Evolutionary conservation across 2,797 vertebrate genomes (phyloP), one percentile per base, ranked within the genome.

Genomic region (Chloroceryle inda): DNA sequence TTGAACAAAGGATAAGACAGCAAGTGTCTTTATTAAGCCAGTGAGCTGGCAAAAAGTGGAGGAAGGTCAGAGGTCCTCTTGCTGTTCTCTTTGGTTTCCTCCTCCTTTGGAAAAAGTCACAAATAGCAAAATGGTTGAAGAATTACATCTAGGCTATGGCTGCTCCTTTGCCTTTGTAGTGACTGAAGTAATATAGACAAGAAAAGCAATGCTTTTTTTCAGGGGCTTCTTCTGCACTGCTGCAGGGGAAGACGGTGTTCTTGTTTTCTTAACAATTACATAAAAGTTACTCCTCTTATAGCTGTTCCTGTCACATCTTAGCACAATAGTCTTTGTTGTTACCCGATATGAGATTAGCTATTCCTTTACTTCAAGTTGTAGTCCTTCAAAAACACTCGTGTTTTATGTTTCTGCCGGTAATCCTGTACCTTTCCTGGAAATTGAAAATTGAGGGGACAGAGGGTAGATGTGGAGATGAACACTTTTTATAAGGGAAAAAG

Each of bases 1-100:
- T 76, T 66, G n/a, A 88, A 59, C 0, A 2, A 78, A 69, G 12
- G 15, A 13, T 63, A 53, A 59, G 38, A 78, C 2, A 72, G 4
- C 16, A 67, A 76, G 31, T 2, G 4, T 63, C 40, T 87, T 77
- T 71, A 67, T 85, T 68, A 64, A 50, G 26, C 9, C n/a, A 64
- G 18, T 67, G 75, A 88, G 38, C 23, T 37, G 47, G 33, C 76
- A 95, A 83, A 89, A 96, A n/a, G 5, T 31, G 26, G 55, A 85
- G 8, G n/a, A 63, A 90, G 76, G 79, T 85, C 66, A 92, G 66
- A 72, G 47, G 29, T 79, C 29, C 35, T 82, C 42, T 86, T 72
- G 22, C n/a, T 69, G 18, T 85, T 90, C 62, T 56, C 42, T 72
- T 22, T 64, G 12, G 5, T 37, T 59, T 53, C 71, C 15, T 85